These are phyloP conservation scores for Zingel zingel DNA, from an alignment of 2,113 vertebrate species.

Conservation along the genomic window DNA sequence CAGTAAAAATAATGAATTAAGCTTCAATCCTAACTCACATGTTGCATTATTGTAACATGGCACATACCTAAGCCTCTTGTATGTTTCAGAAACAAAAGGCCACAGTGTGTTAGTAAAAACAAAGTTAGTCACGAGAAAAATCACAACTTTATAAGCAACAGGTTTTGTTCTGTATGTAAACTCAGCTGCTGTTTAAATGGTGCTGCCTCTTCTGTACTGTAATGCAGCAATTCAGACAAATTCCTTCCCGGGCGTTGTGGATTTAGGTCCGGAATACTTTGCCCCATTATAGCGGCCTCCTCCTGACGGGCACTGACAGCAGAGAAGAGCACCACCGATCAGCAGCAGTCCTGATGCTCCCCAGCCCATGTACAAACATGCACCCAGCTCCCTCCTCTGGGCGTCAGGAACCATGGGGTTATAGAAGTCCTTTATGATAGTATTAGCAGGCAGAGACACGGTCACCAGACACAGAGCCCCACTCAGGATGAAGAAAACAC, in stretches of 20 bases:
- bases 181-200: background rate
- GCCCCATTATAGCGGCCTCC: conserved; percentile 85
- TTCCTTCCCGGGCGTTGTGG: conserved; percentile 86
- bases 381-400: conserved; percentile 90
- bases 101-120: conserved; percentile 36
- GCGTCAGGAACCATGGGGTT: conserved; percentile 85
- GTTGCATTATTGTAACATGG: conserved; percentile 5
- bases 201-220: background rate
- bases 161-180: conserved; percentile 15
- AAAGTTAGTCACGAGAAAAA: conserved; percentile 45
- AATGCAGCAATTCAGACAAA: conserved; percentile 79
- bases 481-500: conserved; percentile 88
- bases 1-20: background rate
- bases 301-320: conserved; percentile 88
- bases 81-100: conserved; percentile 31
- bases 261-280: conserved; percentile 88
- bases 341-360: conserved; percentile 87
- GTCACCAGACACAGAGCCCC: conserved; percentile 89
- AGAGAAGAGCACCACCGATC: conserved; percentile 89
- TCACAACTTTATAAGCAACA: conserved; percentile 8
- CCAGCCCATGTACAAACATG: conserved; percentile 83
- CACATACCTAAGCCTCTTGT: background rate
- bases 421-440: conserved; percentile 92
- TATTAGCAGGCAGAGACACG: conserved; percentile 91
- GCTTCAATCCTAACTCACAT: background rate